Conservation (phyloP, 2,888 invertebrate genomes). For the Leptopilina myrica region DNA sequence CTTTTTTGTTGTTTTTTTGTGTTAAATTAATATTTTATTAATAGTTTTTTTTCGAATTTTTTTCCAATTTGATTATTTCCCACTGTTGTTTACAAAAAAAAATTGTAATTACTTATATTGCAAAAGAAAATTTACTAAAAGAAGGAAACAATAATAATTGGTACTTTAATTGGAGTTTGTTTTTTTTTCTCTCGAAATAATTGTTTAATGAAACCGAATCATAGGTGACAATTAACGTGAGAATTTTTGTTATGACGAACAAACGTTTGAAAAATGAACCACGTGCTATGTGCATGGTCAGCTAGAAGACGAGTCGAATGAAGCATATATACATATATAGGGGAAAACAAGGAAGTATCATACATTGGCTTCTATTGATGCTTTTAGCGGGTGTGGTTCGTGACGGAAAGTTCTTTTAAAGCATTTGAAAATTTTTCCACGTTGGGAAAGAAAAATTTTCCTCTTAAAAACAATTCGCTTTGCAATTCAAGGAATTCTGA, state of each 20-base stretch:
- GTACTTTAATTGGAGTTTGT: neutral
- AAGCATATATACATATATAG: neutral
- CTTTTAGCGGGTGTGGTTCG: slow-evolving; percentile 47
- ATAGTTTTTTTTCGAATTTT: too few relatives aligned
- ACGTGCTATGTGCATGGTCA: slow-evolving; percentile 26
- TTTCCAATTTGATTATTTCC: too few relatives aligned
- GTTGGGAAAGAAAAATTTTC: neutral
- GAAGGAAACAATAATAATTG: neutral
- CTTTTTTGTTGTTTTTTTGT: too few relatives aligned
- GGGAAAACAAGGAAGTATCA: slow-evolving; percentile 34
- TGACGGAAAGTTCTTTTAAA: slow-evolving; percentile 52
- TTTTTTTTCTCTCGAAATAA: neutral
- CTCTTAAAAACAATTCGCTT: neutral
- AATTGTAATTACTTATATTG: too few relatives aligned
- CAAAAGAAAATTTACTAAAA: neutral
- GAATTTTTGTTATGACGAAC: slow-evolving; percentile 12
- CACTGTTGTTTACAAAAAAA: too few relatives aligned
- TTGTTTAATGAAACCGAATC: neutral
- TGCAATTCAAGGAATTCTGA: neutral
- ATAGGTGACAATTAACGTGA: neutral
- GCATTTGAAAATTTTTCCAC: slow-evolving; percentile 46
- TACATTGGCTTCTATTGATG: slow-evolving; percentile 25
- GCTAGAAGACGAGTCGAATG: slow-evolving; percentile 15
- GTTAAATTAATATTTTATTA: too few relatives aligned
- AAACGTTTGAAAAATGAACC: slow-evolving; percentile 2